phyloP scores from a whole-genome alignment of 2,888 invertebrate genomes.

The Sturmia bella region DNA sequence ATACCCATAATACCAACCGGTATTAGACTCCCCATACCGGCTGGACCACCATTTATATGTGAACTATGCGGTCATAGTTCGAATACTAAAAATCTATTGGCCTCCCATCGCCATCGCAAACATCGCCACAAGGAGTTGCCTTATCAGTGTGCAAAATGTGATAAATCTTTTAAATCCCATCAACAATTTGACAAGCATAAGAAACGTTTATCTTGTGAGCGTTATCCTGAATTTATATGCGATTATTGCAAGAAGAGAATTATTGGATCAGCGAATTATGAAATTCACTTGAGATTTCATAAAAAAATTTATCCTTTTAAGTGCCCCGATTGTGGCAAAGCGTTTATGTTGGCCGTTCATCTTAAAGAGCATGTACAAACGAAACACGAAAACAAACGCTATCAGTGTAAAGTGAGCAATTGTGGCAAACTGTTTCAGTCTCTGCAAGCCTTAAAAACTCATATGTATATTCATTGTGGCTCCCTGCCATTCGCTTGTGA shows the following conservation, averaged over 20 bases:
- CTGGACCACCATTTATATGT: slow-evolving; percentile 69
- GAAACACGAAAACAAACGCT: slow-evolving; percentile 72
- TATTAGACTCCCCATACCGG: slow-evolving; percentile 32
- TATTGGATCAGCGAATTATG: slow-evolving; percentile 69
- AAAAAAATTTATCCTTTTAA: slow-evolving; percentile 71
- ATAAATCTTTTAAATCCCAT: slow-evolving; percentile 60
- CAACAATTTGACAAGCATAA: slow-evolving; percentile 58
- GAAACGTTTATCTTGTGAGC: slow-evolving; percentile 66
- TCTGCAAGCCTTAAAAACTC: slow-evolving; percentile 68
- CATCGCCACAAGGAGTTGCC: slow-evolving; percentile 61
- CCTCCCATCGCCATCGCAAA: slow-evolving; percentile 72
- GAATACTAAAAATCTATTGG: slow-evolving; percentile 60
- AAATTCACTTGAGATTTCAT: slow-evolving; percentile 72
- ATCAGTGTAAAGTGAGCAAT: slow-evolving; percentile 62
- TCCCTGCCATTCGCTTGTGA: slow-evolving; percentile 70
- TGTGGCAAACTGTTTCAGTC: slow-evolving; percentile 71
- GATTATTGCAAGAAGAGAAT: slow-evolving; percentile 70
- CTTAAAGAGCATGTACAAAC: slow-evolving; percentile 69
- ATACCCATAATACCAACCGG: slow-evolving; percentile 13
- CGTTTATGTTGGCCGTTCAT: slow-evolving; percentile 71
- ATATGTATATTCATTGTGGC: slow-evolving; percentile 69
- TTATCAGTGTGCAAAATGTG: slow-evolving; percentile 66
- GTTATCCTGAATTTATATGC: slow-evolving; percentile 70
- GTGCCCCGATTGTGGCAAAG: slow-evolving; percentile 69
- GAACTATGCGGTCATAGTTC: slow-evolving; percentile 67